Percentiles rank a stretch among this genome's conserved stretches.
phyloP scores from a whole-genome alignment of 2,113 vertebrate species.

The Podarcis cretensis region DNA sequence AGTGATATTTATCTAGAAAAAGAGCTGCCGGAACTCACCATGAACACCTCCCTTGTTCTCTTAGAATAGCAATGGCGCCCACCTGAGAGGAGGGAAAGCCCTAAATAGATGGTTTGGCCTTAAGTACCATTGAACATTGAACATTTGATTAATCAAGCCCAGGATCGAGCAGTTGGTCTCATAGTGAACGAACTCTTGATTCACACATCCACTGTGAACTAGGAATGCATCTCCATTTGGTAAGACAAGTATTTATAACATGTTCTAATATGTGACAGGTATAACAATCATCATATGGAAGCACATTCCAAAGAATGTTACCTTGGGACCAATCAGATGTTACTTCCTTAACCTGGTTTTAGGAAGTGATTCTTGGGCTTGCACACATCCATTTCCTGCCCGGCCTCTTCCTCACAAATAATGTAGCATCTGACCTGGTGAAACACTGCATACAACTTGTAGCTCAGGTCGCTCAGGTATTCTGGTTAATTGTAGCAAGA shows the following conservation, averaged over 20 bases:
- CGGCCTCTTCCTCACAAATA: not conserved
- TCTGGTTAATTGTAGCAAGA: not conserved
- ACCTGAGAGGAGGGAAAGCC: too few species aligned
- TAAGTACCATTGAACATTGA: not conserved
- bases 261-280: not conserved
- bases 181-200: not conserved
- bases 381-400: too few species aligned
- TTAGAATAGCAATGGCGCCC: too few species aligned
- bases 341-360: not conserved
- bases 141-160: not conserved
- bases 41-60: too few species aligned
- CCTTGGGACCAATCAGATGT: not conserved
- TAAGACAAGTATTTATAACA: not conserved
- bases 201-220: not conserved
- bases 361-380: not conserved
- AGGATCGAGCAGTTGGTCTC: not conserved
- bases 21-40: too few species aligned
- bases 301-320: not conserved
- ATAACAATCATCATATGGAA: not conserved
- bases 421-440: not conserved
- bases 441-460: not conserved
- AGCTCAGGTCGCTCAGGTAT: too few species aligned
- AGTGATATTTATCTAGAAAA: too few species aligned
- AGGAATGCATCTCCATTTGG: not conserved
- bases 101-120: not conserved